Percentiles rank a stretch among this genome's conserved stretches.
Evolutionary conservation across 30 jellyfish, hydroid and myxozoan genomes (phyloP).

Genomic region (Hydra vulgaris): DNA sequence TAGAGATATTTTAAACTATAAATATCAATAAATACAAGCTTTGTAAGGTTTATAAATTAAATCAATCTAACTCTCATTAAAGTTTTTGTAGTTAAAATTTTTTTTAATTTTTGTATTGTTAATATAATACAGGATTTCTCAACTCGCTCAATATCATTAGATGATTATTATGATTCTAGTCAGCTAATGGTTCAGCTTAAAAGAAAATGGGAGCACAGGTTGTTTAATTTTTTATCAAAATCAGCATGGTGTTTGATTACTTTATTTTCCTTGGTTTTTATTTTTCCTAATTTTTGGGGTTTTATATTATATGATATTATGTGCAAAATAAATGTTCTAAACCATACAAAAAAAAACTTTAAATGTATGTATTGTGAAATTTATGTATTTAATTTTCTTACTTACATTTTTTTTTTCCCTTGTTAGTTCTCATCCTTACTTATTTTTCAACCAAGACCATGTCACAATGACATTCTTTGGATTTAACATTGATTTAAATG

Average conservation of each 20-base stretch:
- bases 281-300: no score
- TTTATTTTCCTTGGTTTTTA: no score
- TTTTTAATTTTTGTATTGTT: no score
- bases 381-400: no score
- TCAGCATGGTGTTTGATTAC: no score
- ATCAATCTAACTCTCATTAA: not conserved
- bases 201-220: slow-evolving; percentile 59
- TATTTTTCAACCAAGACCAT: slow-evolving; percentile 28
- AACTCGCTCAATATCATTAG: slow-evolving; percentile 29
- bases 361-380: no score
- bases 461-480: slow-evolving; percentile 1
- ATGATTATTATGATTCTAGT: not conserved
- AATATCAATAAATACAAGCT: no score
- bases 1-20: no score
- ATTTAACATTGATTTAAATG: not conserved
- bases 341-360: no score
- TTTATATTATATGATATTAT: no score
- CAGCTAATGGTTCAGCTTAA: slow-evolving; percentile 22
- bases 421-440: not conserved
- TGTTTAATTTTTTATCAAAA: no score
- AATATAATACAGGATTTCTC: slow-evolving; percentile 42
- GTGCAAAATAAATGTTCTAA: no score
- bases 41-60: not conserved
- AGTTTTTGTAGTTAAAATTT: not conserved
- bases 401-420: slow-evolving; percentile 41